Evolutionary conservation across 1,140 invertebrate genomes (phyloP), one percentile per base, ranked within the genome.

Genomic region (Bombus cullumanus): DNA sequence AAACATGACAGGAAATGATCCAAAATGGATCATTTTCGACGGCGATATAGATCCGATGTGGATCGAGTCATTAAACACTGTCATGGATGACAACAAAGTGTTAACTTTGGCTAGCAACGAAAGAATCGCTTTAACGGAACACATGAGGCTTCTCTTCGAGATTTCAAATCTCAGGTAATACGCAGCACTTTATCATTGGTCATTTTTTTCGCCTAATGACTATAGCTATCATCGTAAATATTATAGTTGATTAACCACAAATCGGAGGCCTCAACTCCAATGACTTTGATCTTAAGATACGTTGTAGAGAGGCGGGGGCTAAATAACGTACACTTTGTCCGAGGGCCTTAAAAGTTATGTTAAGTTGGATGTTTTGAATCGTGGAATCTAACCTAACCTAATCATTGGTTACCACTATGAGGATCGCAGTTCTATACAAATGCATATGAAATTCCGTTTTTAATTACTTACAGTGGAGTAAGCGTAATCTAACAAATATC

Each of bases 11-110:
- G 97, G 97, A 1, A 97, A 98, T 92, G 97, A 98, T 59, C 98
- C 98, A 0, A 99, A 99, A 93, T 99, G 99, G 99, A 98, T 99
- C 90, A 97, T 99, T 6, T 96, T 99, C 31, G 99, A 99, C 94
- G 98, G 98, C 57, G 98, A 99, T 93, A 99, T 99, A 92, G 98
- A 99, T 96, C 98, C 98, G 2, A 99, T 99, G 98, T 99, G 98
- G 98, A 99, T 99, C 91, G 98, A 99, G 95, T 98, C 98, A 3
- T 96, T 99, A 0, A 99, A 99, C 92, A 98, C 97, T 5, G 95
- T 98, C 22, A 98, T 98, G 97, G 97, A 98, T 90, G 97, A 98
- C 91, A 98, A 98, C 91, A 98, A 98, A 95, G 97, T 96, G 22
- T 94, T 99, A 78, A 99, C 98, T 0, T 94, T 99, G 88, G 98